A percentile compares a stretch with the other conserved stretches of the same genome.
Evolutionary conservation across 1,140 invertebrate species (phyloP).

Genomic region (Ridgeia piscesae): DNA sequence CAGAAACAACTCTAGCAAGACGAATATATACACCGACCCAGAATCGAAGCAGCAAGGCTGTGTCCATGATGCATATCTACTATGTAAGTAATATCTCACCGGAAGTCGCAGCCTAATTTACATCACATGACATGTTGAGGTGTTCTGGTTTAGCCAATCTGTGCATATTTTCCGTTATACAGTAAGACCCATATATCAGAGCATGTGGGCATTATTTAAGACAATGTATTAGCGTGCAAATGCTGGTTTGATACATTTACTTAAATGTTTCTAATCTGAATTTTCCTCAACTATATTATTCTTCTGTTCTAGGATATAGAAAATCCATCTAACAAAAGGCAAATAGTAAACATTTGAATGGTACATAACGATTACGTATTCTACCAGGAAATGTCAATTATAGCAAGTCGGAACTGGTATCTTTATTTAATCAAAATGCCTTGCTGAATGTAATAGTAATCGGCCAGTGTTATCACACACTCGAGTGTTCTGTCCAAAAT

Average conservation of each 20-base stretch:
- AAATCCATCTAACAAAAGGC: no score
- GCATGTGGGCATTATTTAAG: neutral
- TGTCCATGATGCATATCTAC: neutral
- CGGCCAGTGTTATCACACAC: neutral
- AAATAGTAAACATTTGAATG: no score
- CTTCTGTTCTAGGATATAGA: no score
- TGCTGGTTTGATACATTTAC: no score
- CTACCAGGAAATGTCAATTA: no score
- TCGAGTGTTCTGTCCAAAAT: neutral
- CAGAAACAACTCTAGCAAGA: neutral
- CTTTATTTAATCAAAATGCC: neutral
- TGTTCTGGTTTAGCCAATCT: neutral
- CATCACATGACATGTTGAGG: neutral
- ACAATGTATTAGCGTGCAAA: no score
- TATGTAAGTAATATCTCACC: neutral
- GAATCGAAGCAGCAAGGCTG: neutral
- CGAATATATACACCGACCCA: neutral
- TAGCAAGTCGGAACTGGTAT: neutral
- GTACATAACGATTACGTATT: neutral
- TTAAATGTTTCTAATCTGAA: no score
- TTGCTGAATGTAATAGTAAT: neutral
- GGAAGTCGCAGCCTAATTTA: neutral
- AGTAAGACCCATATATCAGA: neutral
- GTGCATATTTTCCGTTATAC: neutral
- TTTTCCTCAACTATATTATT: no score